Conservation (phyloP, 2,888 invertebrate species). For the Blastobasis adustella region DNA sequence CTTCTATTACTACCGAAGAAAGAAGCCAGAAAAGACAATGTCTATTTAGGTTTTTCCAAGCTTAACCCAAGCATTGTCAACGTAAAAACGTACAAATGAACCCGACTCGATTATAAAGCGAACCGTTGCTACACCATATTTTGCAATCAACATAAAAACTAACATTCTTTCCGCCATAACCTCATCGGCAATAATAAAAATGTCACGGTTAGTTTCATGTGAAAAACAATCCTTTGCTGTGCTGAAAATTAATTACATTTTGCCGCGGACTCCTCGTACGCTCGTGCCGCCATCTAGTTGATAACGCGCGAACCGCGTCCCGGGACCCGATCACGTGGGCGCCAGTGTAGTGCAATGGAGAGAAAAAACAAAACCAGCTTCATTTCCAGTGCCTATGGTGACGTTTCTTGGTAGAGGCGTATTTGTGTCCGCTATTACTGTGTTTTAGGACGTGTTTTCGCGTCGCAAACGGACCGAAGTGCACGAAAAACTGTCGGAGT, state of each 20-base stretch:
- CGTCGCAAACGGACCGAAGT: background rate
- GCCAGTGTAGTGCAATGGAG: slow-evolving; percentile 22
- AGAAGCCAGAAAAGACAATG: too few relatives aligned
- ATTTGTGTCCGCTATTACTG: slow-evolving; percentile 47
- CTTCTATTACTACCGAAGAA: too few relatives aligned
- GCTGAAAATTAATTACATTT: slow-evolving; percentile 28
- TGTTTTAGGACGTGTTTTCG: slow-evolving; percentile 15
- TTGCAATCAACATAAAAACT: slow-evolving; percentile 48
- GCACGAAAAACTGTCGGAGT: background rate
- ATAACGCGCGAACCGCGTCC: slow-evolving; percentile 22
- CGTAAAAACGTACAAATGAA: slow-evolving; percentile 5
- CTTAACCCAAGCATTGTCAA: too few relatives aligned
- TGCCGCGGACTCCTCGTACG: slow-evolving; percentile 10
- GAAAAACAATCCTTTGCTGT: slow-evolving; percentile 20
- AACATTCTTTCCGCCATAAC: slow-evolving; percentile 35
- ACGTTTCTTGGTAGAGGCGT: slow-evolving; percentile 47
- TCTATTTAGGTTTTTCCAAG: too few relatives aligned
- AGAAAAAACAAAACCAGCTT: slow-evolving; percentile 62
- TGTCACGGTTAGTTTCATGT: slow-evolving; percentile 45
- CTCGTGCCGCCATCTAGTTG: slow-evolving; percentile 40
- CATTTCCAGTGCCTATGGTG: slow-evolving; percentile 31
- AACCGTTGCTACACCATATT: slow-evolving; percentile 8
- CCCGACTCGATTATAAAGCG: background rate
- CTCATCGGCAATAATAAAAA: slow-evolving; percentile 38
- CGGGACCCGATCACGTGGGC: slow-evolving; percentile 47